phyloP scores from a whole-genome alignment of 2,888 invertebrate species.

The Exephanes ischioxanthus region DNA sequence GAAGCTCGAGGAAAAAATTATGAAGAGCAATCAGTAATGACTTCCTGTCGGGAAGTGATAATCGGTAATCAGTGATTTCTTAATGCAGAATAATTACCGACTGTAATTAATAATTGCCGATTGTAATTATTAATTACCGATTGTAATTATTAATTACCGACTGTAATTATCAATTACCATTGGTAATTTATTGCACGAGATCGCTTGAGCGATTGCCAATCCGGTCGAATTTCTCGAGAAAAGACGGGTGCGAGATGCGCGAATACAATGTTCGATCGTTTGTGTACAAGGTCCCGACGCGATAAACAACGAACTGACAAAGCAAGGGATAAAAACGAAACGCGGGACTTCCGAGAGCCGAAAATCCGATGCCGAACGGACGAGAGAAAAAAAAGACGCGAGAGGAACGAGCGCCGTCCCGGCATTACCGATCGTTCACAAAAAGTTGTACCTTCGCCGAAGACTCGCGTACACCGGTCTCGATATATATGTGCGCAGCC shows the following conservation, averaged over 20 bases:
- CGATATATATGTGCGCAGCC: not conserved
- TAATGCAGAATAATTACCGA: not conserved
- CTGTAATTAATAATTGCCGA: no score
- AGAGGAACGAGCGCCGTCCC: conserved; percentile 18
- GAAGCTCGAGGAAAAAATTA: not conserved
- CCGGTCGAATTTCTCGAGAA: not conserved
- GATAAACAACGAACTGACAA: not conserved
- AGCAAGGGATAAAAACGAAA: not conserved
- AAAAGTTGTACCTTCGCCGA: conserved; percentile 36
- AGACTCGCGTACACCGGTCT: not conserved
- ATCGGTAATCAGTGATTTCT: not conserved
- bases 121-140: no score
- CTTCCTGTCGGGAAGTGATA: no score
- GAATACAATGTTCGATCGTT: not conserved
- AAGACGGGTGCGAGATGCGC: not conserved
- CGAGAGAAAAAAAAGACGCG: not conserved
- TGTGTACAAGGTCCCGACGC: not conserved
- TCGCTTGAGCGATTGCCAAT: not conserved
- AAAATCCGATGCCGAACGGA: conserved; percentile 2
- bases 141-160: not conserved
- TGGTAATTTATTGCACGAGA: not conserved
- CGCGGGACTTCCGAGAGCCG: not conserved
- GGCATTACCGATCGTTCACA: conserved; percentile 24
- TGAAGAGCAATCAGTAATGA: not conserved
- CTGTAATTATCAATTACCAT: no score